These are phyloP conservation scores for Standfussiana lucernea DNA, from an alignment of 2,888 invertebrate species.

Conservation along the genomic window DNA sequence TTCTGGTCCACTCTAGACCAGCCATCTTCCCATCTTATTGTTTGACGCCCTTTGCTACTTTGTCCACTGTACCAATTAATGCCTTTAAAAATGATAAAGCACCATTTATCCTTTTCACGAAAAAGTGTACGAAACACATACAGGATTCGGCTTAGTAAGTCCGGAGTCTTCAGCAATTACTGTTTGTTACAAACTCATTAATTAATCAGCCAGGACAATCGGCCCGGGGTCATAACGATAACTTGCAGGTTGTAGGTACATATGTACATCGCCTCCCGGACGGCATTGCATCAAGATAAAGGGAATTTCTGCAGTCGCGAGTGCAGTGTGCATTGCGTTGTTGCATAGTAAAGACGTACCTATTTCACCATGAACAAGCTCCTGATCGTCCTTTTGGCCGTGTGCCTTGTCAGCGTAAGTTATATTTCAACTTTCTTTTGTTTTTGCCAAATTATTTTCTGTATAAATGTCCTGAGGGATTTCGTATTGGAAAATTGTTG, in stretches of 20 bases:
- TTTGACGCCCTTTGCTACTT: too few relatives aligned
- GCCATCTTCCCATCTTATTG: too few relatives aligned
- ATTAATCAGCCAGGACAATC: conserved; percentile 26
- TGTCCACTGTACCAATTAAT: not conserved
- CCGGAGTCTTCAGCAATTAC: conserved; percentile 31
- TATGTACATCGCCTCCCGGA: conserved; percentile 40
- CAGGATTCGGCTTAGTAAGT: not conserved
- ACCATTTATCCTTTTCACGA: not conserved
- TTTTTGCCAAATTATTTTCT: too few relatives aligned
- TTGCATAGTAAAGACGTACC: conserved; percentile 68
- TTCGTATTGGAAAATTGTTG: not conserved
- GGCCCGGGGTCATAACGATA: conserved; percentile 42
- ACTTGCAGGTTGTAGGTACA: conserved; percentile 5
- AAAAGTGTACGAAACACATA: too few relatives aligned
- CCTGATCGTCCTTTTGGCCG: conserved; percentile 78
- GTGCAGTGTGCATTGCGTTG: conserved; percentile 70
- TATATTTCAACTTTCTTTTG: not conserved
- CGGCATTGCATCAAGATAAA: conserved; percentile 69
- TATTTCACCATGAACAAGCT: conserved; percentile 80
- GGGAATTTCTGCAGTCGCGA: conserved; percentile 43
- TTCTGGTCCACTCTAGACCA: too few relatives aligned
- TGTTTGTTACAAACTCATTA: conserved; percentile 29
- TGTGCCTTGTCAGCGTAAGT: conserved; percentile 78
- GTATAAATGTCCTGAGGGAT: not conserved
- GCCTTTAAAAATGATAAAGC: not conserved